These are phyloP conservation scores for Channa argus DNA, from an alignment of 2,113 vertebrate genomes.

Conservation along the genomic window DNA sequence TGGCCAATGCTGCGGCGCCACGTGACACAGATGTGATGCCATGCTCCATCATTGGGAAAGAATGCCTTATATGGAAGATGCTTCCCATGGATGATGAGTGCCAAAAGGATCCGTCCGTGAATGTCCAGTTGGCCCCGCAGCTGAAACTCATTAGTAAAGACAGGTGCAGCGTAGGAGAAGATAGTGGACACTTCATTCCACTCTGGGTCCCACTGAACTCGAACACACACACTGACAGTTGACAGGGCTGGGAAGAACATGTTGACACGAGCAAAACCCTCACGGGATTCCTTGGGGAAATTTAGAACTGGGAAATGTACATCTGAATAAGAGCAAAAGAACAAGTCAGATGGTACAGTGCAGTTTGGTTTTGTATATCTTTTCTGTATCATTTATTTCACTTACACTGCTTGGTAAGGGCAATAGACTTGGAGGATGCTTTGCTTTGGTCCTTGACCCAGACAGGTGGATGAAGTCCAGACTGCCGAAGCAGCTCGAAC, in stretches of 20 bases:
- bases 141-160: conserved; percentile 90
- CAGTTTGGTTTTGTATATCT: not conserved
- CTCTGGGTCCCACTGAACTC: conserved; percentile 87
- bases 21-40: conserved; percentile 91
- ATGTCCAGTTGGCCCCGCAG: conserved; percentile 83
- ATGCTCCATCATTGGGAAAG: conserved; percentile 83
- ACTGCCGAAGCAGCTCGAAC: conserved; percentile 65
- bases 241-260: conserved; percentile 80
- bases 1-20: conserved; percentile 82
- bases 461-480: conserved; percentile 65
- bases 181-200: conserved; percentile 82
- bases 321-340: conserved; percentile 49
- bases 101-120: conserved; percentile 81
- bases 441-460: conserved; percentile 80
- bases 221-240: conserved; percentile 85
- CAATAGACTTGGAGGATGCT: conserved; percentile 8
- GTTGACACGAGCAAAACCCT: conserved; percentile 82
- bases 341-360: not conserved
- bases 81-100: conserved; percentile 88
- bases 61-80: conserved; percentile 86
- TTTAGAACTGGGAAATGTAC: conserved; percentile 74
- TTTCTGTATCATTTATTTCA: conserved; percentile 1
- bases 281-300: conserved; percentile 84
- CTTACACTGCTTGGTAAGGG: conserved; percentile 75
- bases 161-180: conserved; percentile 87